Evolutionary conservation across 1,140 invertebrate genomes (phyloP).

Genomic region (Zaprionus capensis): DNA sequence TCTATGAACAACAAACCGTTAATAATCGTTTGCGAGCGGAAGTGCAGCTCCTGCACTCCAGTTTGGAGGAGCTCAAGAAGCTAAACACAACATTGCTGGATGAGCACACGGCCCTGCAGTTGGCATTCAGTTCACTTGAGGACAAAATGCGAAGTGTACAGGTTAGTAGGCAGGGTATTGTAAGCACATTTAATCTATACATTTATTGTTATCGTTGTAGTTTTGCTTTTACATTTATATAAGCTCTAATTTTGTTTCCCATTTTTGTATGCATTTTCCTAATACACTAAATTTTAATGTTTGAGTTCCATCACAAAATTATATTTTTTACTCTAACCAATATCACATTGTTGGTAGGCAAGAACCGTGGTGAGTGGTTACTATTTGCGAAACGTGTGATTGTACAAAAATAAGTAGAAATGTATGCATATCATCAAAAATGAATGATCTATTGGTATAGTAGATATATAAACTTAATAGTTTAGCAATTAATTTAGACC

Average conservation of each 20-base stretch:
- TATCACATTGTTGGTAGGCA: not conserved
- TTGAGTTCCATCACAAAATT: not conserved
- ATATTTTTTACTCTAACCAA: not conserved
- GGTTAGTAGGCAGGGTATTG: conserved; percentile 85
- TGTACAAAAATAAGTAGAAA: not conserved
- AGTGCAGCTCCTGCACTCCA: conserved; percentile 86
- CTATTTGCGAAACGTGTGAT: not conserved
- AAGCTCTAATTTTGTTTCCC: not conserved
- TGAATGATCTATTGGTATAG: not conserved
- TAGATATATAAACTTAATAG: not conserved
- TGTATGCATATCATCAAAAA: not conserved
- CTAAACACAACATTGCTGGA: conserved; percentile 95
- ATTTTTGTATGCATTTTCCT: not conserved
- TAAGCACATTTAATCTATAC: not conserved
- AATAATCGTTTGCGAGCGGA: conserved; percentile 88
- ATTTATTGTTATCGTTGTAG: conserved; percentile 17
- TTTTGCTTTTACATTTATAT: conserved; percentile 18
- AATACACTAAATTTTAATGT: not conserved
- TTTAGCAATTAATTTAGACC: not conserved
- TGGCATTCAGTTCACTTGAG: conserved; percentile 94
- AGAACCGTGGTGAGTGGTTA: conserved; percentile 4
- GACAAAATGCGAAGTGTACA: conserved; percentile 94
- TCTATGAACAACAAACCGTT: conserved; percentile 89
- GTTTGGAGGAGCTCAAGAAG: conserved; percentile 90
- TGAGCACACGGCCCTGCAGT: conserved; percentile 96